A percentile compares a stretch with the other conserved stretches of the same genome.
Conservation (phyloP, 2,888 invertebrate genomes). For the Neoscelio sp. region DNA sequence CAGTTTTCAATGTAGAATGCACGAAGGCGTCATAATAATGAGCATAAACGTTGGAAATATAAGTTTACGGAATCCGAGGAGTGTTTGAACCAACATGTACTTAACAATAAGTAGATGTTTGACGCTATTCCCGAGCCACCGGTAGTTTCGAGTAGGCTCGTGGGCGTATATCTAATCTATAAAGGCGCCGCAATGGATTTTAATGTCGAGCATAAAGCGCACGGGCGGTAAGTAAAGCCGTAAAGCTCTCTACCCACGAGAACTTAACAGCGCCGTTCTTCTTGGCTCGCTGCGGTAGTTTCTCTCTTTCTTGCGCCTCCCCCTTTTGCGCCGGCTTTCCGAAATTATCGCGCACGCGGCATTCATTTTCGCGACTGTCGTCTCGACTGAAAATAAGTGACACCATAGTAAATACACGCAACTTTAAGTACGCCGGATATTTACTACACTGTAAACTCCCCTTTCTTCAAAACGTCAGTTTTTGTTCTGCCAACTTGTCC, state of each 20-base stretch:
- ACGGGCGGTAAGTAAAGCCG: conserved; percentile 68
- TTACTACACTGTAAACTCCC: conserved; percentile 58
- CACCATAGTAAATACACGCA: conserved; percentile 66
- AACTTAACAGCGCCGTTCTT: conserved; percentile 68
- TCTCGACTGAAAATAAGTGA: conserved; percentile 57
- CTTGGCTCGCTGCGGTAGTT: conserved; percentile 59
- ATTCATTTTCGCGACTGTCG: conserved; percentile 45
- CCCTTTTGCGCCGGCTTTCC: conserved; percentile 54
- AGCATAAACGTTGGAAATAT: not conserved
- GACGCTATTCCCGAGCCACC: conserved; percentile 55
- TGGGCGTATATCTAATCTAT: conserved; percentile 72
- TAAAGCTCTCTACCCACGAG: conserved; percentile 69
- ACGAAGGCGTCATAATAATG: too few relatives aligned
- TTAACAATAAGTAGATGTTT: conserved; percentile 53
- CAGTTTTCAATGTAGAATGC: too few relatives aligned
- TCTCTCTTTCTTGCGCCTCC: conserved; percentile 46
- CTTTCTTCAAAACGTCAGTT: conserved; percentile 65
- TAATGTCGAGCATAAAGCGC: conserved; percentile 74
- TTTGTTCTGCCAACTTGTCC: conserved; percentile 62
- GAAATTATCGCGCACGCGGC: conserved; percentile 61
- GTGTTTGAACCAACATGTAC: conserved; percentile 27
- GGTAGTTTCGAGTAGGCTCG: conserved; percentile 50
- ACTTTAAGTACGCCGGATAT: conserved; percentile 61
- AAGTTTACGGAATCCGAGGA: conserved; percentile 2
- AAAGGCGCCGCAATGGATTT: conserved; percentile 77